Percentiles rank a stretch among this genome's conserved stretches.
Conservation (phyloP, 2,797 vertebrate genomes). For the Sorex maritimensis region DNA sequence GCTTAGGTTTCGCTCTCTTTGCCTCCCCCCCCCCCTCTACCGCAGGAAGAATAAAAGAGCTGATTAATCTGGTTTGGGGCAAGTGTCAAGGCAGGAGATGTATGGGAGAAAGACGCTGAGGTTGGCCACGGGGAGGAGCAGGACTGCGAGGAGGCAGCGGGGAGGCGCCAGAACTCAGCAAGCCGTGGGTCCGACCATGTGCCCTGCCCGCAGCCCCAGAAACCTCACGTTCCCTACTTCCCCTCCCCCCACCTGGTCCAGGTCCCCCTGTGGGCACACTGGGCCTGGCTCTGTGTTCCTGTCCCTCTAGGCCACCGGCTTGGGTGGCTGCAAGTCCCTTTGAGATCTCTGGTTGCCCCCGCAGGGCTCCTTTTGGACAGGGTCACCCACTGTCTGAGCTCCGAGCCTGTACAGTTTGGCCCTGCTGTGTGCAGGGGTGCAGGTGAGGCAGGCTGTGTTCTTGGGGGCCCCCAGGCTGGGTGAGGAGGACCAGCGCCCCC, state of each 20-base stretch:
- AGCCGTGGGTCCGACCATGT: fast-evolving
- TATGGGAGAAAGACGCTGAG: constrained; percentile 76
- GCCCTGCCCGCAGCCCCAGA: fast-evolving
- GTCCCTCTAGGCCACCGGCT: background rate
- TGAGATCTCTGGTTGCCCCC: background rate
- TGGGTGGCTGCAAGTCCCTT: background rate
- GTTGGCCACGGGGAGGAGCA: constrained; percentile 69
- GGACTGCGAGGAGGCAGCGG: constrained; percentile 49
- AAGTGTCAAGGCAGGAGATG: constrained; percentile 76
- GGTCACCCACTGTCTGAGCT: background rate
- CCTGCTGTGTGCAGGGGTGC: too few species aligned
- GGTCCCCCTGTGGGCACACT: too few species aligned
- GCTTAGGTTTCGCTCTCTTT: constrained; percentile 75
- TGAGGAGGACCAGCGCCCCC: too few species aligned
- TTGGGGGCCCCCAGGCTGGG: too few species aligned
- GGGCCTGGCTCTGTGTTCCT: too few species aligned
- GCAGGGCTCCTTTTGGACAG: background rate
- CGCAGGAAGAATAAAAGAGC: constrained; percentile 72
- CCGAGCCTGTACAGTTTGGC: too few species aligned
- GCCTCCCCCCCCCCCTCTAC: background rate
- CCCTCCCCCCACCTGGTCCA: background rate
- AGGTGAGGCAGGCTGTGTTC: too few species aligned
- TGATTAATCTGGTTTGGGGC: constrained; percentile 81
- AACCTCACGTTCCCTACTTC: too few species aligned
- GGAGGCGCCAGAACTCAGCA: background rate